Evolutionary conservation across 2,888 invertebrate species (phyloP).

Genomic region (Rhyacophila evoluta): DNA sequence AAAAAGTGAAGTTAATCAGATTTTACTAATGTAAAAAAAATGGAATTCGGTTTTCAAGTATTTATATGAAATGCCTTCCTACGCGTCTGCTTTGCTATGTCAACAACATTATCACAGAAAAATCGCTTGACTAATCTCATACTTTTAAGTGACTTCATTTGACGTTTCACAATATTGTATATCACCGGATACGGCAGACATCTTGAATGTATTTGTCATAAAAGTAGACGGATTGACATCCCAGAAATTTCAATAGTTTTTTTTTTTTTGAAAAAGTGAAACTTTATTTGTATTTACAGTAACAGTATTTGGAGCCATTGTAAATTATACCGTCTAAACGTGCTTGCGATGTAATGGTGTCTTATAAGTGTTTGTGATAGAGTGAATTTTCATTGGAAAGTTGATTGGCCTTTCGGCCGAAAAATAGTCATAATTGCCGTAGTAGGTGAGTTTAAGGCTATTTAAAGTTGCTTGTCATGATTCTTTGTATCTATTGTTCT

Average conservation of each 20-base stretch:
- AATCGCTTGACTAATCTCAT: background rate
- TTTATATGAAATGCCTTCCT: background rate
- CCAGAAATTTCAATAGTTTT: slow-evolving; percentile 42
- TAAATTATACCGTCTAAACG: slow-evolving; percentile 26
- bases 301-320: slow-evolving; percentile 28
- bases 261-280: slow-evolving; percentile 32
- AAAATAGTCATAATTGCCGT: slow-evolving; percentile 45
- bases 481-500: background rate
- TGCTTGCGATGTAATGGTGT: slow-evolving; percentile 29
- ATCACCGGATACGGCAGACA: slow-evolving; percentile 48
- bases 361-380: slow-evolving; percentile 37
- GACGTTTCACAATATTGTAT: slow-evolving; percentile 39
- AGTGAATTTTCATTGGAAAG: slow-evolving; percentile 46
- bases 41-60: background rate
- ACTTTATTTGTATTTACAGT: slow-evolving; percentile 40
- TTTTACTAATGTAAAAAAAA: background rate
- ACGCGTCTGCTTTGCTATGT: background rate
- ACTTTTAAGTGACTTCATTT: background rate
- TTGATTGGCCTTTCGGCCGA: slow-evolving; percentile 50
- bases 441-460: slow-evolving; percentile 43
- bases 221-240: slow-evolving; percentile 48
- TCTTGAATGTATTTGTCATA: slow-evolving; percentile 52
- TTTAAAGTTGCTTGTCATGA: slow-evolving; percentile 29
- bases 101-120: background rate
- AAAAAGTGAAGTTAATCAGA: background rate